Base-by-base conservation (phyloP, 2,888 invertebrate genomes). In the Calliopum simillimum region DNA sequence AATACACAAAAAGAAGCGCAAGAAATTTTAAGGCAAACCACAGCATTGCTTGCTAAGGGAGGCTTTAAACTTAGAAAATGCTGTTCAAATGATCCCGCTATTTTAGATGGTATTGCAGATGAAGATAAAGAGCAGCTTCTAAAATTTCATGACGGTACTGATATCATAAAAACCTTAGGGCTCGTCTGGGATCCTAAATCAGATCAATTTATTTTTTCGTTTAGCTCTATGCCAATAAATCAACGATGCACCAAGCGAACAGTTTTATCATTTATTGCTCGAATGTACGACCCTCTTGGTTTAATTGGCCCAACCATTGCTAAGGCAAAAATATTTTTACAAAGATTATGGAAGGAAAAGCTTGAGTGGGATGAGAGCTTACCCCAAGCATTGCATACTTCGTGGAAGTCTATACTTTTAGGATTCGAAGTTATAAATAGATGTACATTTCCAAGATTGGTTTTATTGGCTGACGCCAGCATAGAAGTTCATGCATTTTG, bases 301-400 rank as follows among this genome's bases (percentile, higher is more conserved):
- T 56, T 73, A 16, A 64, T 73, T 62, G 65, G 71, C 2, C 70
- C 71, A 1, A 59, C 71, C n/a, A 46, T 73, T 25, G 46, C 67
- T 14, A 66, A 44, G 63, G 55, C 66, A 25, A 72, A 70, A 19
- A 8, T 71, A 3, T 71, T 71, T 65, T 51, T 73, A 12, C 71
- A 71, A 21, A 21, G 8, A 4, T 68, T 73, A 16, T 73, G 67
- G 67, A 71, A 63, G 11, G 12, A 63, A 21, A 69, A 41, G 25
- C 6, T 67, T 4, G 23, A 56, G 12, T 67, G 58, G 49, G 67
- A 67, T 41, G 59, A 67, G 41, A 67, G 59, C 41, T 44, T 67
- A 1, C 56, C 59, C 1, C 59, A 67, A 47, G n/a, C 44, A 46
- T 46, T 58, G 21, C 44, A 67, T 25, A 23, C 23, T 1, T 46